Evolutionary conservation across 1,140 invertebrate species (phyloP).

Genomic region (Nixonia krombeini): DNA sequence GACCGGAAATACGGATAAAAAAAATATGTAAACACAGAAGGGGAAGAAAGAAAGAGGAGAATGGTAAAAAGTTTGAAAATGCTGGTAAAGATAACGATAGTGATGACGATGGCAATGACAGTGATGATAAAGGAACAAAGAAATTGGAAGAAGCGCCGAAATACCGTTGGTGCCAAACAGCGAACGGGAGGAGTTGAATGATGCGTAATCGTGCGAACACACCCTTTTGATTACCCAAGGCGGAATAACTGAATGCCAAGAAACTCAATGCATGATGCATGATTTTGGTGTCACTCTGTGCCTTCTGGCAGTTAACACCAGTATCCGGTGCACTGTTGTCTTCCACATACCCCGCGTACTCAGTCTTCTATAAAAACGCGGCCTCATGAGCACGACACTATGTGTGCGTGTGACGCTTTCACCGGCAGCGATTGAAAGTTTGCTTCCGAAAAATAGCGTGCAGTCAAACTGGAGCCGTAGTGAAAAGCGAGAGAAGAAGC

Average conservation of each 20-base stretch:
- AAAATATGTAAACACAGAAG: neutral
- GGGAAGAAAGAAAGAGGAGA: neutral
- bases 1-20: neutral
- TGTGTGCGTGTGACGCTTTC: neutral
- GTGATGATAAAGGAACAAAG: neutral
- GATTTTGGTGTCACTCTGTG: neutral
- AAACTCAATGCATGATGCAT: neutral
- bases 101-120: neutral
- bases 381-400: neutral
- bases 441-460: slow-evolving; percentile 8
- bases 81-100: slow-evolving; percentile 3
- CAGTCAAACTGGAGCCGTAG: slow-evolving; percentile 14
- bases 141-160: slow-evolving; percentile 11
- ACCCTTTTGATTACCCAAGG: slow-evolving; percentile 3
- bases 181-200: neutral
- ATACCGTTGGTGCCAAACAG: neutral
- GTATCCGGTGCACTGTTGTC: no score
- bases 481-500: neutral
- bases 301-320: no score
- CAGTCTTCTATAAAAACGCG: neutral
- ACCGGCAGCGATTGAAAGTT: slow-evolving; percentile 3
- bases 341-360: neutral
- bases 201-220: slow-evolving; percentile 4
- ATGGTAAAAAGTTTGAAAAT: neutral
- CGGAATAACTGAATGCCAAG: slow-evolving; percentile 2